Evolutionary conservation across 2,888 invertebrate species (phyloP).

Genomic region (Frankliniella fusca): DNA sequence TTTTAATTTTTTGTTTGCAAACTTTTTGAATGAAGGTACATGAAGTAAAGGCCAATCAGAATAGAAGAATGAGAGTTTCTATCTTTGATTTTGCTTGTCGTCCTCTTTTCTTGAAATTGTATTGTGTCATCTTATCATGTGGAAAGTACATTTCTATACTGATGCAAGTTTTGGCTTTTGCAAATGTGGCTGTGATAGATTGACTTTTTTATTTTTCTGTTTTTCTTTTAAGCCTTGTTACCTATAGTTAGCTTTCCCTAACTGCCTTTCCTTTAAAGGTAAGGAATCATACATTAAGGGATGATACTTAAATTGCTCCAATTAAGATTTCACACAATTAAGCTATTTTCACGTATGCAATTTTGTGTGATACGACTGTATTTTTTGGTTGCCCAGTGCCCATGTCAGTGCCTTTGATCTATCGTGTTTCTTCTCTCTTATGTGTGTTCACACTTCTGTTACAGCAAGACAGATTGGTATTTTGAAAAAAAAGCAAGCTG

Average conservation of each 20-base stretch:
- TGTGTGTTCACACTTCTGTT: not conserved
- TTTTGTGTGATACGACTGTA: not conserved
- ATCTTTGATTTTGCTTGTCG: too few relatives aligned
- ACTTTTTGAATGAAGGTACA: not conserved
- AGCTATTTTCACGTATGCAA: not conserved
- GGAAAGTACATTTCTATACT: too few relatives aligned
- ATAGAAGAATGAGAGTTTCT: too few relatives aligned
- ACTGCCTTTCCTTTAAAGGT: too few relatives aligned
- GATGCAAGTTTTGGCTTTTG: not conserved
- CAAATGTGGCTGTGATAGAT: conserved; percentile 12
- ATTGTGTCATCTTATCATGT: too few relatives aligned
- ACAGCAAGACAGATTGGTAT: too few relatives aligned
- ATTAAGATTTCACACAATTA: not conserved
- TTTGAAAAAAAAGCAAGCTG: too few relatives aligned
- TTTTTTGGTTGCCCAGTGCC: not conserved
- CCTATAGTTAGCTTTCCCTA: too few relatives aligned
- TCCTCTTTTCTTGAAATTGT: too few relatives aligned
- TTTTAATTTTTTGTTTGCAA: not conserved
- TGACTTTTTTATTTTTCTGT: not conserved
- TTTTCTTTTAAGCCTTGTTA: not conserved
- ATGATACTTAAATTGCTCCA: not conserved
- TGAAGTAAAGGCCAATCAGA: not conserved
- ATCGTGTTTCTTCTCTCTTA: not conserved
- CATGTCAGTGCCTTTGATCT: too few relatives aligned
- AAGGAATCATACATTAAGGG: too few relatives aligned